Base-by-base conservation (phyloP, 2,113 vertebrate species). In the Pterophyllum scalare region DNA sequence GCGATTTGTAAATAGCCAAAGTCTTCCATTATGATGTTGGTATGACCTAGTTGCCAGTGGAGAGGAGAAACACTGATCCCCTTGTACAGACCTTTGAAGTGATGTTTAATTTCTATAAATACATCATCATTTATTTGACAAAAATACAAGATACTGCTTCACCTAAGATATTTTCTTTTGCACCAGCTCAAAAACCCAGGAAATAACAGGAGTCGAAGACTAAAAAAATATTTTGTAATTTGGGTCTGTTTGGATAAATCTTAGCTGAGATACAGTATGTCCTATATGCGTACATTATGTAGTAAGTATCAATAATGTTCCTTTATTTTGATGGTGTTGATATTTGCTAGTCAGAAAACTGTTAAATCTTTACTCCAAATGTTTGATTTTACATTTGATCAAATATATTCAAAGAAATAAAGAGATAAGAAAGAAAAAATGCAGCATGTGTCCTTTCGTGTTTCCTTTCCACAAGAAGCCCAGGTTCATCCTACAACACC, bases 321-420 rank as follows among this genome's bases (percentile, higher is more conserved):
- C 97, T 96, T 97, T 97, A 96, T 96, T 99, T 99, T 98, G 96
- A 97, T 97, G 97, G 97, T 98, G 97, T 98, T 98, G 97, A 97
- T 96, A 96, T 99, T 99, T 98, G 97, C 96, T 98, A 97, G 96
- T 96, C 97, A 97, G 96, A 98, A 98, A 97, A 97, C 97, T 97
- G 97, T 98, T 97, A 96, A 96, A 98, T 98, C 97, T 97, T 97
- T 96, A 96, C 91, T 97, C 97, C 96, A 97, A 97, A 98, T 97
- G 96, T 98, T 97, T 97, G 96, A 97, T 97, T 98, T 97, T 95
- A 96, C 97, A 97, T 98, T 98, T 97, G 96, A 97, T 97, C 95
- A 97, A 97, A 97, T 98, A 97, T 98, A 97, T 98, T 98, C 96
- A 91, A 94, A 95, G 84, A 93, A 95, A 94, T 95, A 98, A 96